Base-by-base conservation (phyloP, 2,113 vertebrate species). In the Gracilinanus agilis region DNA sequence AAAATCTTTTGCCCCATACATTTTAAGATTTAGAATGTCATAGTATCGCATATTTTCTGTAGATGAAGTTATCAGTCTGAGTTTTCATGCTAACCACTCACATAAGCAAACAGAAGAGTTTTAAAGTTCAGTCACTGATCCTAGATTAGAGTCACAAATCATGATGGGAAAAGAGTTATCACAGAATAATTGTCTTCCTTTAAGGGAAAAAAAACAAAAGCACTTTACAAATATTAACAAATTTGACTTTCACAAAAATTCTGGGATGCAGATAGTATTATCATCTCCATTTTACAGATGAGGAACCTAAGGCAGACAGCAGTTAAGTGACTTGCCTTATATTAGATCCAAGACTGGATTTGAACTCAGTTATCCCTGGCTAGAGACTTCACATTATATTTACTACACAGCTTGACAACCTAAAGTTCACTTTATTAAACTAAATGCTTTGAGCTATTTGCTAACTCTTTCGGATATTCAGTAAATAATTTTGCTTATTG, bases 1-100 rank as follows among this genome's bases (percentile, higher is more conserved):
- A 91, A 93, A 98, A 96, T 97, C 94, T 96, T 88, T 97, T 97
- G 97, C 96, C 95, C 55, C 96, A 96, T 55, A 89, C 93, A 27
- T 93, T 96, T 97, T 91, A 96, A 94, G 91, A 95, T 90, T 88
- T 90, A 96, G 83, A 93, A 55, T 95, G 58, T 93, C 96, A 53
- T 92, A 95, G 93, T 0, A 0, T 56, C 95, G n/a, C 92, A 91
- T 34, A 93, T 94, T 97, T 90, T 96, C 3, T 95, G 93, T 94
- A 93, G 92, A 34, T 94, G 92, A 93, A 97, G 91, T 93, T 10
- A 49, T 83, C 44, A 90, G 40, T 94, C 91, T 96, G 92, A 67
- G 83, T 90, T 24, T 92, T 58, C 54, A 96, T 97, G 49, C 96
- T 95, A 96, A 96, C 29, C 94, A 44, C 83, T 97, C 96, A 92